Conservation (phyloP, 2,888 invertebrate genomes). For the Philonicus albiceps region DNA sequence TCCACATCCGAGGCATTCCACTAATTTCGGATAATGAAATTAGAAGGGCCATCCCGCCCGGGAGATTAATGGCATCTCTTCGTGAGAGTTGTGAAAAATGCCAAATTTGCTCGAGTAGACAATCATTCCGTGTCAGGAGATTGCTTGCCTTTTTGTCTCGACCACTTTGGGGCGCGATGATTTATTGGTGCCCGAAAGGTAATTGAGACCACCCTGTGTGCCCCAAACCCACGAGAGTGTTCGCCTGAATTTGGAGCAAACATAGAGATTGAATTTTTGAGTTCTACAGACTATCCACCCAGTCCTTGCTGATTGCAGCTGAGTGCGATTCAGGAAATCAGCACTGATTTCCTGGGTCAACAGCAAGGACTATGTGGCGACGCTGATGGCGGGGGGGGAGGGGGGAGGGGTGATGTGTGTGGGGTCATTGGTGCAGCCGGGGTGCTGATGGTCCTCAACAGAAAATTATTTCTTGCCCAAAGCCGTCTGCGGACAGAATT, state of each 20-base stretch:
- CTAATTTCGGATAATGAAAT: constrained; percentile 40
- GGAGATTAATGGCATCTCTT: constrained; percentile 11
- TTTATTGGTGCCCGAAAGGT: background rate
- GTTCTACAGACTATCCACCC: background rate
- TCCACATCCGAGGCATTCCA: background rate
- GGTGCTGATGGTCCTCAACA: background rate
- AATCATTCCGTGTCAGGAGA: constrained; percentile 27
- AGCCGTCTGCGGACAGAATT: constrained; percentile 17
- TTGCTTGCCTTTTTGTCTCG: background rate
- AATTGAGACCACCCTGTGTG: background rate
- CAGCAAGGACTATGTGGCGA: background rate
- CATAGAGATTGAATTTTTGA: background rate
- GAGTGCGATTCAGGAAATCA: constrained; percentile 23
- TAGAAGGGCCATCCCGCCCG: background rate
- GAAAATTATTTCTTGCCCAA: constrained; percentile 23
- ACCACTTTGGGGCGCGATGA: background rate
- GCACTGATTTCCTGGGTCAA: constrained; percentile 23
- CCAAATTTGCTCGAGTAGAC: constrained; percentile 41
- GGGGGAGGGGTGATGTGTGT: background rate
- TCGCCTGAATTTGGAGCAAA: background rate
- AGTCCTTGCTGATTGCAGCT: background rate
- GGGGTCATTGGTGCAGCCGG: background rate
- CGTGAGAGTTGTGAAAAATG: constrained; percentile 4
- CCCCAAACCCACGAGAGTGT: background rate
- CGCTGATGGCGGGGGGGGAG: background rate